Conservation (phyloP, 2,888 invertebrate species). For the Tetranychus piercei region DNA sequence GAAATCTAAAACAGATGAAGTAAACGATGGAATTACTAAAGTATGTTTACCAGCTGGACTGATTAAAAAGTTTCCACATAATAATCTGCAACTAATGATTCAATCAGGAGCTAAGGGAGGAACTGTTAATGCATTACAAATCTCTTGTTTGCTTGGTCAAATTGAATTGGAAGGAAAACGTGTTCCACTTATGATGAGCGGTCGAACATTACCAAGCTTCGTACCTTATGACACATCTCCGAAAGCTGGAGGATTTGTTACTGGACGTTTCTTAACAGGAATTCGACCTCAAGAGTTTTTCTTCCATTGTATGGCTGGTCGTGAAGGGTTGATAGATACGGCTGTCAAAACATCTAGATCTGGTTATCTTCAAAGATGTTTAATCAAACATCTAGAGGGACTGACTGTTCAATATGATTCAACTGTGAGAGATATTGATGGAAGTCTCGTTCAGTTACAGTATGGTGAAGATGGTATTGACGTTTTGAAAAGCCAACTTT, state of each 20-base stretch:
- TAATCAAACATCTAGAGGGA: slow-evolving; percentile 94
- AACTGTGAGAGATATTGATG: slow-evolving; percentile 87
- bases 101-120: slow-evolving; percentile 98
- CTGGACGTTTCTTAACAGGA: slow-evolving; percentile 92
- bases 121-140: slow-evolving; percentile 88
- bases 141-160: slow-evolving; percentile 89
- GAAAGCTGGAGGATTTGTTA: slow-evolving; percentile 85
- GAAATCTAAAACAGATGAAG: slow-evolving; percentile 55
- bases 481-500: slow-evolving; percentile 17
- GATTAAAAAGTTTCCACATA: slow-evolving; percentile 67
- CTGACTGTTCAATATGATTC: slow-evolving; percentile 76
- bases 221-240: slow-evolving; percentile 66
- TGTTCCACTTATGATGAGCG: slow-evolving; percentile 83
- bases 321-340: slow-evolving; percentile 97
- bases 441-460: slow-evolving; percentile 70
- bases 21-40: slow-evolving; percentile 73
- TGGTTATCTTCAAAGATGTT: slow-evolving; percentile 87
- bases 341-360: slow-evolving; percentile 97
- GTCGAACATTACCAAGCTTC: slow-evolving; percentile 74
- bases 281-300: slow-evolving; percentile 94
- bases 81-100: slow-evolving; percentile 96
- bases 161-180: slow-evolving; percentile 95
- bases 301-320: slow-evolving; percentile 99
- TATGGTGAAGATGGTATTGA: slow-evolving; percentile 77
- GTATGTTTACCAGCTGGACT: slow-evolving; percentile 65